A percentile compares a stretch with the other conserved stretches of the same genome.
Conservation (phyloP, 2,113 vertebrate genomes). For the Pteruthius melanotis region DNA sequence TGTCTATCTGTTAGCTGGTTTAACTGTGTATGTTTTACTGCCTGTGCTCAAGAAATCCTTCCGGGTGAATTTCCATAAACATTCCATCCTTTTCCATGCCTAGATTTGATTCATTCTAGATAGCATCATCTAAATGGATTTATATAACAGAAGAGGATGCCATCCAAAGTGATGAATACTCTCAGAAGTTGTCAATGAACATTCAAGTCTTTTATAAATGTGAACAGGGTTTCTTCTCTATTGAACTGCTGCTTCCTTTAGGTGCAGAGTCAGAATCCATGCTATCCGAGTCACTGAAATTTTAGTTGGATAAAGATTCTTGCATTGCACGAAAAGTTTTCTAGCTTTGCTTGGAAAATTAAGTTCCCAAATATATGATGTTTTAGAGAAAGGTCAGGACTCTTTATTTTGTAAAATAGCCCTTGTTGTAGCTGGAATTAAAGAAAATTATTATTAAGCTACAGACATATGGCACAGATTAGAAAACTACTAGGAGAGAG, state of each 20-base stretch:
- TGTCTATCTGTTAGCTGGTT: neutral
- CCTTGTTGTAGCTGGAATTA: constrained; percentile 16
- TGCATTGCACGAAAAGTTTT: neutral
- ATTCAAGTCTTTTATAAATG: neutral
- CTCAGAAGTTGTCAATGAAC: neutral
- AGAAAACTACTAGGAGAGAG: constrained; percentile 21
- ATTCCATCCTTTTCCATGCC: neutral
- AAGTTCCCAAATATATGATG: neutral
- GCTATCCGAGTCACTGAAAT: neutral
- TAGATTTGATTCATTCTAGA: neutral
- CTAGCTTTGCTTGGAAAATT: neutral
- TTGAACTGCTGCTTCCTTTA: neutral
- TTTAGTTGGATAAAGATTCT: neutral
- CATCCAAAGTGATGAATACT: neutral
- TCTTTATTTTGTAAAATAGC: constrained; percentile 2
- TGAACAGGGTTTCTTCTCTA: neutral
- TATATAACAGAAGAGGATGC: neutral
- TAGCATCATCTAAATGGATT: neutral
- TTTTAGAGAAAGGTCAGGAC: neutral
- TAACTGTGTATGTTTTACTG: neutral
- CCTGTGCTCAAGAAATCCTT: neutral
- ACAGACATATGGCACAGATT: constrained; percentile 53
- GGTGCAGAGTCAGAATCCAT: neutral
- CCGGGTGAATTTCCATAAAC: neutral
- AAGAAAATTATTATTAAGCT: constrained; percentile 54